Base-by-base conservation (phyloP, 1,140 invertebrate species). In the Heterodera carotae region DNA sequence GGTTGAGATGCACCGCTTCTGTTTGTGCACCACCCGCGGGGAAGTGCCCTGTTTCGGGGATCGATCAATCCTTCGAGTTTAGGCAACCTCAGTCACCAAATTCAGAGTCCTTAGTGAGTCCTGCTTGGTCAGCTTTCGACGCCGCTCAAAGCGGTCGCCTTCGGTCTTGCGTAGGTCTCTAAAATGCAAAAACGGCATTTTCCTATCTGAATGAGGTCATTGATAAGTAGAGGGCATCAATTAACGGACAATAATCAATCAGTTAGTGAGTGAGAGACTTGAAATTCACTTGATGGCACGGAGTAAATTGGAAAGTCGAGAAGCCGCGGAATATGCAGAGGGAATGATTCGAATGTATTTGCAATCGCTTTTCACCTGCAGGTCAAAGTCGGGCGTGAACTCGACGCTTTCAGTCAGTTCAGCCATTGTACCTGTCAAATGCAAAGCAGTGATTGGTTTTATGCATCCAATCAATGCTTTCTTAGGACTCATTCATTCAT, bases 381-480 rank as follows among this genome's bases (percentile, higher is more conserved):
- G 64, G 33, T 85, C 80, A 75, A 81, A 84, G 67, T 84, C 84
- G 27, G 84, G 86, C 27, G 67, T 76, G 68, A 87, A 84, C 36
- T 85, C 60, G 33, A 79, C 34, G 25, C 78, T 31, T 5, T 39
- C 56, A 34, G 5, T 62, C 36, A 80, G n/a, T 36, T 56, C 69
- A 25, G 36, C 39, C 10, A 70, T 82, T 66, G 77, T 56, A 39
- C 80, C 79, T 64, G 56, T 74, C 18, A 76, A 81, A 29, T 31
- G 33, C 15, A 68, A 12, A 7, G 7, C 7, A 75, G 33, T 8
- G 22, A 36, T 66, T 78, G 27, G n/a, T n/a, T n/a, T n/a, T n/a
- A n/a, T n/a, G n/a, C n/a, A n/a, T n/a, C n/a, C n/a, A n/a, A n/a
- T n/a, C n/a, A n/a, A n/a, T n/a, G n/a, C n/a, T n/a, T n/a, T n/a